Conservation (phyloP, 92 coral and sea anemone genomes). For the Chrysogorgia sp. region DNA sequence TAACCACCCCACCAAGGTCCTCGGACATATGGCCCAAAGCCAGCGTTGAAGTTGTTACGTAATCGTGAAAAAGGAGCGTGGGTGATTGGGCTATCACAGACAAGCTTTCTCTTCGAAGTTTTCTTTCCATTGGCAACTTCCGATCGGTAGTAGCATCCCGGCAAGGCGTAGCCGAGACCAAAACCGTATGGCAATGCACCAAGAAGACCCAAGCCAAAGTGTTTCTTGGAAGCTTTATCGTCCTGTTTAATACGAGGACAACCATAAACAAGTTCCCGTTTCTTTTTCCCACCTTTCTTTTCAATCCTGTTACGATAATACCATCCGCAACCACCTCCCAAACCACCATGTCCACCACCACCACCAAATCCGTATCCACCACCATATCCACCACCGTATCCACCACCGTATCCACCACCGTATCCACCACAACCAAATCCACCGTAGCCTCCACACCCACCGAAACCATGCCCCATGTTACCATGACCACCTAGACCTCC, state of each 20-base stretch:
- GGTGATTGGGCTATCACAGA: constrained; percentile 28
- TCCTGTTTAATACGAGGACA: constrained; percentile 18
- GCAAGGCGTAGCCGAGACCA: constrained; percentile 20
- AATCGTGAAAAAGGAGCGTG: constrained; percentile 17
- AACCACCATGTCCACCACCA: not conserved
- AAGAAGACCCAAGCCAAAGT: constrained; percentile 49
- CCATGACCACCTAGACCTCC: constrained; percentile 25
- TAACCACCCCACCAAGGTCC: constrained; percentile 48
- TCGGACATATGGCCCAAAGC: constrained; percentile 36
- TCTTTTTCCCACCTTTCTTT: constrained; percentile 32
- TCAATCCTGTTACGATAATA: constrained; percentile 53
- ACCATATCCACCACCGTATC: not conserved
- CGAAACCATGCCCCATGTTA: not conserved
- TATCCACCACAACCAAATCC: constrained; percentile 4
- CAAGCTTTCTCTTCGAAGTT: constrained; percentile 6
- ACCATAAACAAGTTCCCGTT: constrained; percentile 31
- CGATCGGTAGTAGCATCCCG: constrained; percentile 55
- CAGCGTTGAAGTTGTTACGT: constrained; percentile 42
- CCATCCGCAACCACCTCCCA: constrained; percentile 52
- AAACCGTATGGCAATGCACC: constrained; percentile 16
- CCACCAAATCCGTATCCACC: constrained; percentile 20
- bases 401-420: not conserved
- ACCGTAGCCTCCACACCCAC: not conserved
- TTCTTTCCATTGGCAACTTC: constrained; percentile 51
- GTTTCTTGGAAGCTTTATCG: constrained; percentile 53